These are phyloP conservation scores for Chaenogobius annularis DNA, from an alignment of 2,113 vertebrate genomes.

Conservation along the genomic window DNA sequence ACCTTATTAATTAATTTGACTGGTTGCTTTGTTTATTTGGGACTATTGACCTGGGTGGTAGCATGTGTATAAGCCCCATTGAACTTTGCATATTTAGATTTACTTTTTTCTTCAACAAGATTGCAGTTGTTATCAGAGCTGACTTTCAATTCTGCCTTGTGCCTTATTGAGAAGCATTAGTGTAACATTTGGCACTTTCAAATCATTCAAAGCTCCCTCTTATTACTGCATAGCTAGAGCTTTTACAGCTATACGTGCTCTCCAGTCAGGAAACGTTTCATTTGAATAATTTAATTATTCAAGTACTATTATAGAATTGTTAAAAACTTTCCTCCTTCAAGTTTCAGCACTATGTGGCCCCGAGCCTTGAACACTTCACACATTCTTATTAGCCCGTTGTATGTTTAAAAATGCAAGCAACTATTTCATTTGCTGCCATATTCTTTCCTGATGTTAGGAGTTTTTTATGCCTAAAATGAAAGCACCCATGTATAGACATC, in stretches of 20 bases:
- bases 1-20: too few relatives aligned
- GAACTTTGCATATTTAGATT: background rate
- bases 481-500: background rate
- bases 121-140: too few relatives aligned
- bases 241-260: background rate
- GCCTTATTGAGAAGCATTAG: background rate
- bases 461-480: background rate
- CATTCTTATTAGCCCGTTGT: background rate
- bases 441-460: background rate
- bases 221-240: background rate
- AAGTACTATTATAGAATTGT: background rate
- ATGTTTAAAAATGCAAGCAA: background rate
- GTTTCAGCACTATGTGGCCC: background rate
- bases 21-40: too few relatives aligned
- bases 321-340: background rate
- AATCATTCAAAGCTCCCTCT: background rate
- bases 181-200: background rate
- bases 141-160: background rate
- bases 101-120: too few relatives aligned
- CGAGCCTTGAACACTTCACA: background rate
- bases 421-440: background rate
- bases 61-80: too few relatives aligned
- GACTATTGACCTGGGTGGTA: too few relatives aligned
- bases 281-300: conserved; percentile 1
- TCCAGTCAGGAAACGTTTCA: background rate